Conservation (phyloP, 2,888 invertebrate genomes). For the Mythimna lalbum region DNA sequence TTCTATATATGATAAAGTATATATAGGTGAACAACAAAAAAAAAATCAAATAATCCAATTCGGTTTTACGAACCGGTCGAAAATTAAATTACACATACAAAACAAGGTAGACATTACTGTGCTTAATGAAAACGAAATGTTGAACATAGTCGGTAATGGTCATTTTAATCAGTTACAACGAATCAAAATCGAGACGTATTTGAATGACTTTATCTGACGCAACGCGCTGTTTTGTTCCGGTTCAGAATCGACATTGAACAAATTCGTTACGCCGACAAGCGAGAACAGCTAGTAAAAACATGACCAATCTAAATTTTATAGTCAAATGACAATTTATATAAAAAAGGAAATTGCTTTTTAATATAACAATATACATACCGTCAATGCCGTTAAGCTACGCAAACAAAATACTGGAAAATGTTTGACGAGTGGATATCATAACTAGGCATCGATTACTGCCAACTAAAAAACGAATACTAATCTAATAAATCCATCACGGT, state of each 20-base stretch:
- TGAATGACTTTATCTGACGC: constrained; percentile 69
- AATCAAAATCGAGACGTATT: constrained; percentile 53
- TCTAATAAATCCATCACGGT: constrained; percentile 49
- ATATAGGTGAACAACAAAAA: no score
- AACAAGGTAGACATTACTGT: constrained; percentile 11
- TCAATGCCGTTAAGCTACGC: constrained; percentile 33
- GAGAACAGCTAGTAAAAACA: constrained; percentile 72
- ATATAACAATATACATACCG: constrained; percentile 48
- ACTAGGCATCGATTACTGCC: constrained; percentile 37
- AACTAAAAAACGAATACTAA: constrained; percentile 33
- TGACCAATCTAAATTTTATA: constrained; percentile 73
- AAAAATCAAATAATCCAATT: no score
- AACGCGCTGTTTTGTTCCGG: constrained; percentile 75
- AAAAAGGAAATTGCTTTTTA: constrained; percentile 66
- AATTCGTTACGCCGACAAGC: constrained; percentile 73
- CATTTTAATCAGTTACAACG: constrained; percentile 51
- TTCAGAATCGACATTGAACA: constrained; percentile 75
- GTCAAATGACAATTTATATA: constrained; percentile 68
- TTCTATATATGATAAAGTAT: no score
- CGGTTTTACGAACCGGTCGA: not conserved
- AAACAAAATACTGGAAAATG: constrained; percentile 40
- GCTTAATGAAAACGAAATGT: constrained; percentile 40
- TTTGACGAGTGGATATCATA: constrained; percentile 39
- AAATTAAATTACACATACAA: constrained; percentile 4
- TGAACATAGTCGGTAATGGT: constrained; percentile 42